Conservation (phyloP, 2,888 invertebrate genomes). For the Tridacna crocea region DNA sequence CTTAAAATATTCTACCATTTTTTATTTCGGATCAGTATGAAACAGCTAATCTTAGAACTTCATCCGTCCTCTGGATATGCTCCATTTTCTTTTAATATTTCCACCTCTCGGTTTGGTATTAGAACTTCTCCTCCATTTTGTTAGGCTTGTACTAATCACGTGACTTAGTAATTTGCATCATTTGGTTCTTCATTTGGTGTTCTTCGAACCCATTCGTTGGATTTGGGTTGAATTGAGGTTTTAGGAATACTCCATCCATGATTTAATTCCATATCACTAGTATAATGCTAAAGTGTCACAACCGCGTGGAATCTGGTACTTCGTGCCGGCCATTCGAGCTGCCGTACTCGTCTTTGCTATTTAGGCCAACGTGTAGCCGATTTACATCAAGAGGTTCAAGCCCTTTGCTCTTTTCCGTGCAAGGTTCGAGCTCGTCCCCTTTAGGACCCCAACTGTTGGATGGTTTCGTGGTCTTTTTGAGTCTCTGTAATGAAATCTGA, state of each 20-base stretch:
- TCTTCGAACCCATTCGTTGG: no score
- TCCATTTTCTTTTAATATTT: no score
- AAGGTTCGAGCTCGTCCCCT: slow-evolving; percentile 24
- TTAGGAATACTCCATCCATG: slow-evolving; percentile 2
- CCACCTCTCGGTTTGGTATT: no score
- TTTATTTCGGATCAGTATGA: no score
- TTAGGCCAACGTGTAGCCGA: neutral
- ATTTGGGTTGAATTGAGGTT: no score
- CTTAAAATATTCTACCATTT: no score
- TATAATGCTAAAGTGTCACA: slow-evolving; percentile 26
- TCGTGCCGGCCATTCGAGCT: slow-evolving; percentile 25
- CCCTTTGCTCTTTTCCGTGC: neutral
- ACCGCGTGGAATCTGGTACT: slow-evolving; percentile 19
- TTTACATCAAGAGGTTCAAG: slow-evolving; percentile 15
- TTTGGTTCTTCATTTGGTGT: no score
- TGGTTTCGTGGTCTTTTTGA: slow-evolving; percentile 38
- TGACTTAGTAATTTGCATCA: no score
- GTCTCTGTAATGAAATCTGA: slow-evolving; percentile 37
- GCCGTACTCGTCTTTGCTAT: slow-evolving; percentile 12
- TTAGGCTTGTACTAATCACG: no score
- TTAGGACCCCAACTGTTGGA: slow-evolving; percentile 49
- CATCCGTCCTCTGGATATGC: no score
- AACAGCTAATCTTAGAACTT: no score
- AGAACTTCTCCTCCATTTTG: no score
- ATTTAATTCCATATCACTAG: slow-evolving; percentile 24